Evolutionary conservation across 2,888 invertebrate genomes (phyloP), one percentile per base, ranked within the genome.

Genomic region (Chirona hameri): DNA sequence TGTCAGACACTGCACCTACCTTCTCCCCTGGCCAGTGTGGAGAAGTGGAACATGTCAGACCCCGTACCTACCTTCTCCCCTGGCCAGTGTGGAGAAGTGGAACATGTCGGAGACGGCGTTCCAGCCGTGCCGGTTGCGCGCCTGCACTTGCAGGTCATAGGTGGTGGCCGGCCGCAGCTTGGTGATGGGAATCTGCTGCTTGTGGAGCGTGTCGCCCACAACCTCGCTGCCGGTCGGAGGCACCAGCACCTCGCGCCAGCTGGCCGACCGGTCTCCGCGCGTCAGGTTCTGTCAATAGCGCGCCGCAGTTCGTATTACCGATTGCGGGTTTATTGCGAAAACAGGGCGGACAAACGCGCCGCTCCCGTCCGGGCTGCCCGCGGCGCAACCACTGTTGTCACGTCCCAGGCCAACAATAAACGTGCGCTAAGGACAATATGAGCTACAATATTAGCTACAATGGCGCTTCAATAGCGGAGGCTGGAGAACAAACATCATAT

Each of bases 231-330:
- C 80, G 52, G 80, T 80, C 15, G 80, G 52, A n/a, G 80, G 80
- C 52, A 80, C 80, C 29, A 52, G 27, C 80, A 80, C 80, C 80
- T 80, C 80, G 27, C 80, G 80, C 80, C 80, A 80, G 27, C 55
- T 18, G 80, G 46, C 48, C 79, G 46, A 12, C 79, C 9, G 9
- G 14, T 9, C 24, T 4, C 24, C 79, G 9, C 24, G 12, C 12
- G 12, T 69, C 76, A 24, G 39, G 76, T 79, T 79, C 39, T 21
- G 39, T 29, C 24, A 60, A 52, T 12, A 52, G 52, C 10, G 55
- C 24, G 60, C 24, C 7, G 24, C 24, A 7, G 24, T 2, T 60
- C 7, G 21, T 21, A 7, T 60, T 60, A 24, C 60, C 60, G 7
- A 24, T 21, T 60, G 24, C 18, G 21, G 60, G 21, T 60, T 24